A percentile compares a stretch with the other conserved stretches of the same genome.
These are phyloP conservation scores for Moxostoma hubbsi DNA, from an alignment of 2,797 vertebrate species.

Conservation along the genomic window DNA sequence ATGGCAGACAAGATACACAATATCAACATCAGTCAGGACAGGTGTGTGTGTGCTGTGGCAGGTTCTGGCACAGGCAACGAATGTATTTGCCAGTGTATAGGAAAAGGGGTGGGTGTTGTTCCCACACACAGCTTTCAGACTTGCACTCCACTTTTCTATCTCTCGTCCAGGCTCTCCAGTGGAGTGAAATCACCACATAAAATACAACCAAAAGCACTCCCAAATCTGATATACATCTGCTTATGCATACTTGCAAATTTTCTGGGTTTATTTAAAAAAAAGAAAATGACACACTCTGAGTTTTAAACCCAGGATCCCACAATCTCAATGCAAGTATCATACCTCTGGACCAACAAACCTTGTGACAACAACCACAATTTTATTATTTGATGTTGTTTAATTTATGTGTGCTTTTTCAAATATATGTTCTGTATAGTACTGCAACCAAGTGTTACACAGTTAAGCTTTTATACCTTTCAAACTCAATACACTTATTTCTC, in stretches of 20 bases:
- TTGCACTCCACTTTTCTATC: too few relatives aligned
- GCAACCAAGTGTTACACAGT: not conserved
- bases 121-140: too few relatives aligned
- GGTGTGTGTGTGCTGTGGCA: conserved; percentile 73
- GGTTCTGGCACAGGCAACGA: too few relatives aligned
- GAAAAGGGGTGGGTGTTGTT: too few relatives aligned
- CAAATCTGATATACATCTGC: not conserved
- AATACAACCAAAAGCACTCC: not conserved
- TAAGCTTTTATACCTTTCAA: not conserved
- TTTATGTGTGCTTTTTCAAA: not conserved
- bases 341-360: not conserved
- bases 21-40: conserved; percentile 93
- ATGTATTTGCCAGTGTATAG: too few relatives aligned
- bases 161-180: too few relatives aligned
- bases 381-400: not conserved
- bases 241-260: not conserved
- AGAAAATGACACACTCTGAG: too few relatives aligned
- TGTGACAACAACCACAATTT: not conserved
- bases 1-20: conserved; percentile 85
- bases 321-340: too few relatives aligned
- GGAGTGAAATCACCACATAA: too few relatives aligned
- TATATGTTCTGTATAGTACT: not conserved
- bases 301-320: too few relatives aligned
- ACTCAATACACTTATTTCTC: not conserved
- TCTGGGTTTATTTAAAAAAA: not conserved